Evolutionary conservation across 2,888 invertebrate genomes (phyloP), one percentile per base, ranked within the genome.

Genomic region (Furcula furcula): DNA sequence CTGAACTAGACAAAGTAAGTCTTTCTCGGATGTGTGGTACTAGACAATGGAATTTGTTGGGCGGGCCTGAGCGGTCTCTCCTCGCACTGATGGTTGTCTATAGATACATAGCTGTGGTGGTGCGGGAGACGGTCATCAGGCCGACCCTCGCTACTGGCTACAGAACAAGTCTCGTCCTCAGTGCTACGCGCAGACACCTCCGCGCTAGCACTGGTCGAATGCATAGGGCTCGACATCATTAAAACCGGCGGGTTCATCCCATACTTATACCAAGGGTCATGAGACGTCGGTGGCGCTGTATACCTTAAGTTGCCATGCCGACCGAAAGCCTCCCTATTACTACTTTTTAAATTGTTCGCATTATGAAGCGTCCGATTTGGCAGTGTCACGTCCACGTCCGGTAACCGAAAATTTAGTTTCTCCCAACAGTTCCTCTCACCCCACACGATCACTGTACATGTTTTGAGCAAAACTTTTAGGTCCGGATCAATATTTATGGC

Each of bases 341-440:
- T 69, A 70, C 75, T 79, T 71, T 89, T 89, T 46, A 86, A 63
- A 61, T 84, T 87, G 71, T 83, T 86, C 45, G 88, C 78, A 49
- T 80, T 86, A 70, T 89, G 88, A 69, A 89, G 82, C 80, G 89
- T 90, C 81, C 89, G 89, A 80, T 89, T 88, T 55, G 91, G 90
- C 41, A 90, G 79, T 48, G 89, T 90, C 71, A 89, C 85, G 72
- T 89, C 90, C 57, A 94, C 93, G 76, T 95, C 95, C 52, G 95
- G 95, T 91, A 96, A 93, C 56, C 94, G 93, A 89, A 91, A 92
- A 76, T 94, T 92, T 66, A 97, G 90, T 80, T 96, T 95, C 66
- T 95, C 95, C 96, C 96, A 96, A 90, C 97, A 97, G 61, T 94
- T 91, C 53, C 93, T 93, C 69, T 96, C 96, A 47, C 94, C 94